phyloP scores from a whole-genome alignment of 2,888 invertebrate genomes.

The Napeogenes sylphis region DNA sequence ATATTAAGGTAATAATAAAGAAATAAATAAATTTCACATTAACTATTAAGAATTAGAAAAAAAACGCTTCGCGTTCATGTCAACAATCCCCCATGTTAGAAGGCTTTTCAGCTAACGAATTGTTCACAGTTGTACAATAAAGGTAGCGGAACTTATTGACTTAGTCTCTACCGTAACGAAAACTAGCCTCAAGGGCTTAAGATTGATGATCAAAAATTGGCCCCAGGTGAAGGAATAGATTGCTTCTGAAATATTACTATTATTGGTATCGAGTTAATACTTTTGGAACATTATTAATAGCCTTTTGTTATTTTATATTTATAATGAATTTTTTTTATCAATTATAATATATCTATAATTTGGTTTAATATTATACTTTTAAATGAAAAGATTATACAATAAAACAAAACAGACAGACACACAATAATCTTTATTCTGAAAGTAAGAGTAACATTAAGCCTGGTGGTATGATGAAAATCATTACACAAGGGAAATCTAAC shows the following conservation, averaged over 20 bases:
- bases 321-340: neutral
- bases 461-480: conserved; percentile 30
- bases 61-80: conserved; percentile 5
- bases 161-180: conserved; percentile 49
- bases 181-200: conserved; percentile 58
- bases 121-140: conserved; percentile 50
- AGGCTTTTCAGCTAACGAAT: conserved; percentile 34
- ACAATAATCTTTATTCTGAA: neutral
- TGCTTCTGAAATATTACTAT: conserved; percentile 36
- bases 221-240: conserved; percentile 55
- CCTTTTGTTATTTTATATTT: neutral
- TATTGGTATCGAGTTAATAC: neutral
- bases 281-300: neutral
- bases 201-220: conserved; percentile 62
- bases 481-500: conserved; percentile 37
- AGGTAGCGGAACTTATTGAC: conserved; percentile 41
- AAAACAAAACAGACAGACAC: neutral
- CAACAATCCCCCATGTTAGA: conserved; percentile 1
- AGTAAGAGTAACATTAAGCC: neutral
- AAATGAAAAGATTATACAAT: neutral
- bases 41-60: neutral
- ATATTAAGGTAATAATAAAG: too few species aligned
- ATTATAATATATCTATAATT: neutral
- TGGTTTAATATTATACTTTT: too few species aligned
- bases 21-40: neutral